Base-by-base conservation (phyloP, 2,797 vertebrate species). In the Pristis pectinata region DNA sequence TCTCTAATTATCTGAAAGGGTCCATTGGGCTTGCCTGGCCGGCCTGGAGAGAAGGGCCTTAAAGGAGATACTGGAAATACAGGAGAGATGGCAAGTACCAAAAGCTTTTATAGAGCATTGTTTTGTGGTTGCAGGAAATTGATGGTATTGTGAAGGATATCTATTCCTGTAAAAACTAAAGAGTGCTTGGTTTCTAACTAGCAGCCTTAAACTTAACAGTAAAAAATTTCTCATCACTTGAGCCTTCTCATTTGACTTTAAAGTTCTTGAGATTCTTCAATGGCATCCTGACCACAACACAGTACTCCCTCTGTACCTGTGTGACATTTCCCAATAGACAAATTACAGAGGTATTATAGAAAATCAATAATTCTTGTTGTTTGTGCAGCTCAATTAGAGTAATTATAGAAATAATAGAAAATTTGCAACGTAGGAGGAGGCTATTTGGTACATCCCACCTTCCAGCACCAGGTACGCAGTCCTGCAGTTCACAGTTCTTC, bases 21-120 rank as follows among this genome's bases (percentile, higher is more conserved):
- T 59, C 97, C 97, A 0, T 95, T 98, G 13, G 98, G 98, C 19
- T 95, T 98, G 64, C 97, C 98, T 1, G 98, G 98, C 70, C 97
- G 96, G 94, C 96, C 97, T 10, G 98, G 98, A 61, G 97, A 98
- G 91, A 95, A 95, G 3, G 98, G 98, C 93, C 96, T 96, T 24
- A 98, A 98, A 96, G 98, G 98, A 15, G 97, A 98, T 5, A 0
- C 76, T 87, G 97, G 97, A 41, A n/a, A 72, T 22, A 34, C 94
- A 44, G 94, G 64, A 89, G 19, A 89, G 34, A 41, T 53, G 56
- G 94, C 83, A 94, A 17, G 76, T 94, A 6, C 30, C 0, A 76
- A 74, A 27, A 37, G 1, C 13, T 59, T 87, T n/a, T 61, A 61
- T 13, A 19, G 82, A 30, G 30, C 30, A 89, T n/a, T 59, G 6